Percentiles rank a stretch among this genome's conserved stretches.
Conservation (phyloP, 2,113 vertebrate genomes). For the Perccottus glenii region DNA sequence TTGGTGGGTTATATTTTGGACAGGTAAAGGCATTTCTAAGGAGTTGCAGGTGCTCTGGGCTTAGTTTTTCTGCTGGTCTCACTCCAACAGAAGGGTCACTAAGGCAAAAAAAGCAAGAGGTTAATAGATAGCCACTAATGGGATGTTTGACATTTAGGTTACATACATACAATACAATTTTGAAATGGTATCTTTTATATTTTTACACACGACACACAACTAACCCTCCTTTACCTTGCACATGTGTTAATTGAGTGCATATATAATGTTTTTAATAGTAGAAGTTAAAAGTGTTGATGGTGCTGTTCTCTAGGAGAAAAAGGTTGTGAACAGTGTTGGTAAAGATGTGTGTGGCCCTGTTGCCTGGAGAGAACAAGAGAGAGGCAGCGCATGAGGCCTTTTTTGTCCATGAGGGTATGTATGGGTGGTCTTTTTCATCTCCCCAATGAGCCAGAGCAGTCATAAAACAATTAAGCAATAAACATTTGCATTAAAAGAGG, state of each 20-base stretch:
- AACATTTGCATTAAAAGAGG: slow-evolving; percentile 17
- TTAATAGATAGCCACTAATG: neutral
- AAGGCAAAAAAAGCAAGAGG: neutral
- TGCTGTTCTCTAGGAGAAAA: too few relatives aligned
- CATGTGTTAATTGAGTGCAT: too few relatives aligned
- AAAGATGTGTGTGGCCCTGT: slow-evolving; percentile 50
- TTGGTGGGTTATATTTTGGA: neutral
- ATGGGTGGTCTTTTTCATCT: slow-evolving; percentile 47
- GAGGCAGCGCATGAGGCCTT: slow-evolving; percentile 33
- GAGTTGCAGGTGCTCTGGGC: slow-evolving; percentile 49
- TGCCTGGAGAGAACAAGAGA: slow-evolving; percentile 48
- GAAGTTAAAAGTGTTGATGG: too few relatives aligned
- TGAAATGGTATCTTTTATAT: too few relatives aligned
- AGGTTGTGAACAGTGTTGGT: too few relatives aligned
- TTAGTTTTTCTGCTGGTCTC: slow-evolving; percentile 52
- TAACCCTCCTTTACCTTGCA: too few relatives aligned
- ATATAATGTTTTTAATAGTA: too few relatives aligned
- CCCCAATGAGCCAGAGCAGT: slow-evolving; percentile 1
- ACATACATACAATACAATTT: too few relatives aligned
- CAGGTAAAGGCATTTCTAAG: slow-evolving; percentile 55
- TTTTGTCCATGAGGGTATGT: slow-evolving; percentile 13
- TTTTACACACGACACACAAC: too few relatives aligned
- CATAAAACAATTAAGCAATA: slow-evolving; percentile 47
- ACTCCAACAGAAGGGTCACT: slow-evolving; percentile 45
- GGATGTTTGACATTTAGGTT: neutral